Evolutionary conservation across 1,140 invertebrate genomes (phyloP).

Genomic region (Solenopsis fugax): DNA sequence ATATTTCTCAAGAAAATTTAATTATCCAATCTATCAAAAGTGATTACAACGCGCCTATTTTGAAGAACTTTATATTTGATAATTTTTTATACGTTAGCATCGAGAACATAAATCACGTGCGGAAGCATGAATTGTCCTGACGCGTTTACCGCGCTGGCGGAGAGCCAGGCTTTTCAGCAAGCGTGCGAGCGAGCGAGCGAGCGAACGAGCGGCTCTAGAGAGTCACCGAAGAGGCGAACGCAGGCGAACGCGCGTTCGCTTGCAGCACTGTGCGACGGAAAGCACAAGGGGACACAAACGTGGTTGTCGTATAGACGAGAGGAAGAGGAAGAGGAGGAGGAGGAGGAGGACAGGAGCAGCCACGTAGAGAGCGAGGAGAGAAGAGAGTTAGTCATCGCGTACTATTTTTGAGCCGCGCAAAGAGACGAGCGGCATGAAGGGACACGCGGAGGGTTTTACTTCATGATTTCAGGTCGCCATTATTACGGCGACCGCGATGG

Average conservation of each 20-base stretch:
- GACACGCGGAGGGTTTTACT: conserved; percentile 74
- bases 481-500: conserved; percentile 43
- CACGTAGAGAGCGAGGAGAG: conserved; percentile 13
- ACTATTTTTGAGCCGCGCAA: conserved; percentile 81
- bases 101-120: conserved; percentile 47
- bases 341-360: conserved; percentile 8
- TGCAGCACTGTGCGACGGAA: conserved; percentile 20
- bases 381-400: conserved; percentile 65
- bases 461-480: conserved; percentile 82
- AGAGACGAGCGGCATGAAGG: conserved; percentile 75
- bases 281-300: conserved; percentile 41
- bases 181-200: conserved; percentile 27
- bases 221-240: conserved; percentile 61
- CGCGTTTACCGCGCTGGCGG: conserved; percentile 54
- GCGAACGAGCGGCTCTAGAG: conserved; percentile 4
- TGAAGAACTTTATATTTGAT: neutral
- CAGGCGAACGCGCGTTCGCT: conserved; percentile 28
- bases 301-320: conserved; percentile 38
- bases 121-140: conserved; percentile 59
- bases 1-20: neutral
- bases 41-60: neutral
- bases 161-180: conserved; percentile 55
- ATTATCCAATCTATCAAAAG: neutral
- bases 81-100: conserved; percentile 17
- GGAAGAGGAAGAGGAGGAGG: conserved; percentile 18